Evolutionary conservation across 2,113 vertebrate species (phyloP), one percentile per base, ranked within the genome.

Genomic region (Romanogobio albipinnatus): DNA sequence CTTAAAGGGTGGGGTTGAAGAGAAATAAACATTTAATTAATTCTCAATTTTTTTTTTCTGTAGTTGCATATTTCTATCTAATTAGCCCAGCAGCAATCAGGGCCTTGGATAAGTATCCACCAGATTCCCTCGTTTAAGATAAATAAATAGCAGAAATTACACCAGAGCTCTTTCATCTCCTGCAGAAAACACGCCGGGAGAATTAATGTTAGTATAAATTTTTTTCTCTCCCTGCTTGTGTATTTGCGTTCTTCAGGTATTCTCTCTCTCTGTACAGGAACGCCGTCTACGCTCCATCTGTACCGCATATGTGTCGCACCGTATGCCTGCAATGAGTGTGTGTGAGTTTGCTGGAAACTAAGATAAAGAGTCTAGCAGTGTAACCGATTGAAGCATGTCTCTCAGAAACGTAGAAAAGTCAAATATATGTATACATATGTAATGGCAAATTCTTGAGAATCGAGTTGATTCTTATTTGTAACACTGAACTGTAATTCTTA

Each of bases 191-290:
- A 81, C 87, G 89, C 85, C 56, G 84, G 89, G 87, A 90, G 88
- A 94, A 93, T 94, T 95, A 92, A 93, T 94, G 93, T 91, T 93
- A 88, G 90, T 94, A 94, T 94, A 92, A 93, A 92, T 92, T 90
- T 93, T 91, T 93, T 59, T 91, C 93, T 91, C 39, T 91, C 89
- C 88, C 91, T 90, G 88, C 86, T 90, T 90, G 89, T 93, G 90
- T 94, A 89, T 95, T 93, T 93, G 91, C 90, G 91, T 94, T 94
- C 90, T 90, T 92, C 89, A 93, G 90, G 90, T 94, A 93, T 90
- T 92, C 85, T 91, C 78, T 91, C 77, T 90, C 68, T 77, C 26
- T 64, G 84, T 90, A 89, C 66, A 85, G 82, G 77, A 82, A 77
- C 82, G 89, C 88, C 88, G 88, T 92, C 89, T 85, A 56, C 56